Base-by-base conservation (phyloP, 2,888 invertebrate genomes). In the Formica aserva region DNA sequence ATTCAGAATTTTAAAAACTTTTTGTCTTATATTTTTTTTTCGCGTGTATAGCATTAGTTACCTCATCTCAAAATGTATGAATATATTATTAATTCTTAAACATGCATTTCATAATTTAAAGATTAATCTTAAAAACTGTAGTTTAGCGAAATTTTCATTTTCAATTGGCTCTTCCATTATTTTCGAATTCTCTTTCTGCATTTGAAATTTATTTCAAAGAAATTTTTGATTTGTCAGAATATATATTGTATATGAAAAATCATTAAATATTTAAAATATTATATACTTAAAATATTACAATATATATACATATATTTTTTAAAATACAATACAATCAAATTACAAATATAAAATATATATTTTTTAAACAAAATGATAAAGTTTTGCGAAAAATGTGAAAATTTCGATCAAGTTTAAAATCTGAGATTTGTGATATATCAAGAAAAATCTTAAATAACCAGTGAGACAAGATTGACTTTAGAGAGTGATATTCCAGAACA, bases 371-470 rank as follows among this genome's bases (percentile, higher is more conserved):
- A 60, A 29, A 60, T 29, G 18, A n/a, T 52, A 52, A 48, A 48
- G 6, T 52, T n/a, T 52, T n/a, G 8, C 6, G 2, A 52, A 52
- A 5, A 18, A 15, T 5, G 52, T 52, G 8, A 52, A 60, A 60
- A 29, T 29, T 60, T 29, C 29, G 29, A 26, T 13, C 26, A 29
- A 18, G 5, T 60, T 35, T 65, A 22, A 65, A 38, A 18, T 22
- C 13, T n/a, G n/a, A 63, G 63, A 63, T n/a, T 65, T 11, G 18
- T 11, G n/a, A 65, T 35, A 38, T n/a, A n/a, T 65, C 32, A 65
- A 35, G n/a, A 22, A n/a, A 18, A 65, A 65, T 38, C 18, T n/a
- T 35, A 65, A 65, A 35, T 22, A 22, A 22, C 4, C 32, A n/a
- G n/a, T 48, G 6, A 18, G 48, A 15, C 26, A 26, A 45, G 6